Evolutionary conservation across 2,888 invertebrate genomes (phyloP).

Genomic region (Heliconius sara): DNA sequence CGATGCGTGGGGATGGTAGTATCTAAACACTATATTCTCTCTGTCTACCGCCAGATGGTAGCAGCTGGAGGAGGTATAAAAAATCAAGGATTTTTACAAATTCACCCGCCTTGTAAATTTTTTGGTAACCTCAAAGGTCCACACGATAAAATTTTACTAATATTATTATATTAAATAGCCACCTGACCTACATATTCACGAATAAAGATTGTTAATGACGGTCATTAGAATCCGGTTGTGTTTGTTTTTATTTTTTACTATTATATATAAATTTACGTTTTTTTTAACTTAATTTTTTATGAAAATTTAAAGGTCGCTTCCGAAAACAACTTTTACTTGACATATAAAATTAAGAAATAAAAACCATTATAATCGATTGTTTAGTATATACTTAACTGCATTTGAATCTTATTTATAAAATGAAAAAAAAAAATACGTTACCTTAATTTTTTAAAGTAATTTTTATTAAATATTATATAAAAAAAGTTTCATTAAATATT

Average conservation of each 20-base stretch:
- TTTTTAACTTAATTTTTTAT: background rate
- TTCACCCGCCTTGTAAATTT: background rate
- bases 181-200: conserved; percentile 13
- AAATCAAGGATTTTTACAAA: too few species aligned
- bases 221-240: conserved; percentile 13
- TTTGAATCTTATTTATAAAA: background rate
- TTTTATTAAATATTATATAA: too few species aligned
- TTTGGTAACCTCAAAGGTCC: background rate
- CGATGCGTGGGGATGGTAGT: too few species aligned
- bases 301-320: background rate
- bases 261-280: background rate
- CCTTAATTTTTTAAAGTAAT: background rate
- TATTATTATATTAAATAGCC: conserved; percentile 6
- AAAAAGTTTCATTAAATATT: background rate
- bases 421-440: too few species aligned
- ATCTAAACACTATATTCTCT: too few species aligned
- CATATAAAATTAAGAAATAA: background rate
- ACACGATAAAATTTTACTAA: background rate
- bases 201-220: conserved; percentile 20
- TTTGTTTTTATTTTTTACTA: background rate
- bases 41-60: too few species aligned
- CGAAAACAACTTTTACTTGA: conserved; percentile 11
- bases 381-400: background rate
- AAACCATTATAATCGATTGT: background rate
- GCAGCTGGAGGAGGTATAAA: too few species aligned